A percentile compares a stretch with the other conserved stretches of the same genome.
Evolutionary conservation across 2,113 vertebrate genomes (phyloP).

Genomic region (Rostratula benghalensis): DNA sequence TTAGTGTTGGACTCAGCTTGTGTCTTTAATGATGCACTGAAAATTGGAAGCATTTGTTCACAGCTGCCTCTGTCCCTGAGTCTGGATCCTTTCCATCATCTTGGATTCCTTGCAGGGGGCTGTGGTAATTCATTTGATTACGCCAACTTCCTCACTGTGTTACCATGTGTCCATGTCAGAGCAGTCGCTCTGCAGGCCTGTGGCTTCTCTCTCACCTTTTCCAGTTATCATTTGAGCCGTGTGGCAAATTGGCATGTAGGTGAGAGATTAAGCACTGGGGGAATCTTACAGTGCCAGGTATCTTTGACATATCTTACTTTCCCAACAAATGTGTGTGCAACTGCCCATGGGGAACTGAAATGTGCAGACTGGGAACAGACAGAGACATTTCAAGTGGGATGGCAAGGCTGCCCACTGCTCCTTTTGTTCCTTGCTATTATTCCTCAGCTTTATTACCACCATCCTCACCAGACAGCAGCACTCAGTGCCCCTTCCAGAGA

Average conservation of each 20-base stretch:
- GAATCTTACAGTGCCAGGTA: not conserved
- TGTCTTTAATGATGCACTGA: not conserved
- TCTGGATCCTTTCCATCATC: slow-evolving; percentile 11
- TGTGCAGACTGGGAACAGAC: rapidly evolving
- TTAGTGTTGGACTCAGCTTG: not conserved
- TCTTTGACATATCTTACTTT: not conserved
- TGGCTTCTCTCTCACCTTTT: not conserved
- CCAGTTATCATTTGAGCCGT: not conserved
- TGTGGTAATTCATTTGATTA: not conserved
- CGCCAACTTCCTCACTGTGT: not conserved
- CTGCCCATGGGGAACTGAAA: rapidly evolving
- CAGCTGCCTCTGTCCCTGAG: not conserved
- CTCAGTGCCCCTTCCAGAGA: not conserved
- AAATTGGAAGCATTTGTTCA: not conserved
- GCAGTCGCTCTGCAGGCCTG: not conserved
- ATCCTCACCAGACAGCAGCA: not conserved
- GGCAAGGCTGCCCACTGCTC: not conserved
- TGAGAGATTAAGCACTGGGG: not conserved
- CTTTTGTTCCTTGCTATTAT: not conserved
- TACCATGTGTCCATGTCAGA: not conserved
- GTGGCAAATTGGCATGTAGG: not conserved
- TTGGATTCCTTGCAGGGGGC: not conserved
- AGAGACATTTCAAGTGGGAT: not conserved
- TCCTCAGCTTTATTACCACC: not conserved
- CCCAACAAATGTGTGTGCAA: not conserved